Conservation (phyloP, 2,888 invertebrate genomes). For the Exephanes ischioxanthus region DNA sequence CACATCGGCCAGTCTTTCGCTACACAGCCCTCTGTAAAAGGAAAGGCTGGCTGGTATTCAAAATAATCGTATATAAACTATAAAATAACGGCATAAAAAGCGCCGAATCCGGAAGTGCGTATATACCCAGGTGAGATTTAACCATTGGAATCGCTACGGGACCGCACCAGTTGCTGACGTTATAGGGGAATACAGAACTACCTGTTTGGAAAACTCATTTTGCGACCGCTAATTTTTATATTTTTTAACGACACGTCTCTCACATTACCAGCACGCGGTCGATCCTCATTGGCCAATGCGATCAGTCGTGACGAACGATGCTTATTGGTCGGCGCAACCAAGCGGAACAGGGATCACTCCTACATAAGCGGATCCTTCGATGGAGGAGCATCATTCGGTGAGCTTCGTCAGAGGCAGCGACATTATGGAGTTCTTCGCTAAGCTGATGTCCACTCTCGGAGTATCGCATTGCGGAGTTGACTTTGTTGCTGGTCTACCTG, state of each 20-base stretch:
- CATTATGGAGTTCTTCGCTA: constrained; percentile 47
- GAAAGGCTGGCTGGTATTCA: background rate
- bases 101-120: background rate
- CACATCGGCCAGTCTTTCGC: background rate
- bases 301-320: constrained; percentile 11
- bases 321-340: constrained; percentile 21
- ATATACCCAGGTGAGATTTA: background rate
- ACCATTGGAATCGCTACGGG: background rate
- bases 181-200: no score
- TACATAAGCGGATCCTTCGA: constrained; percentile 11
- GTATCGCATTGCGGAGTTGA: constrained; percentile 25
- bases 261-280: background rate
- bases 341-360: constrained; percentile 18
- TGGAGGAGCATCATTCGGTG: constrained; percentile 53
- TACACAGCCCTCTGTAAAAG: background rate
- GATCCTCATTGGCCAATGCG: constrained; percentile 12
- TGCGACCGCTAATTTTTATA: background rate
- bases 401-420: constrained; percentile 21
- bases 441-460: constrained; percentile 43
- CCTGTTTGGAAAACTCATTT: no score
- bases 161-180: no score
- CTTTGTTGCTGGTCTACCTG: constrained; percentile 27
- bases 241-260: background rate
- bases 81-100: background rate
- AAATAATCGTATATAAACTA: constrained; percentile 3